A percentile compares a stretch with the other conserved stretches of the same genome.
phyloP scores from a whole-genome alignment of 64 coral and sea anemone genomes.

The Pachyseris speciosa region DNA sequence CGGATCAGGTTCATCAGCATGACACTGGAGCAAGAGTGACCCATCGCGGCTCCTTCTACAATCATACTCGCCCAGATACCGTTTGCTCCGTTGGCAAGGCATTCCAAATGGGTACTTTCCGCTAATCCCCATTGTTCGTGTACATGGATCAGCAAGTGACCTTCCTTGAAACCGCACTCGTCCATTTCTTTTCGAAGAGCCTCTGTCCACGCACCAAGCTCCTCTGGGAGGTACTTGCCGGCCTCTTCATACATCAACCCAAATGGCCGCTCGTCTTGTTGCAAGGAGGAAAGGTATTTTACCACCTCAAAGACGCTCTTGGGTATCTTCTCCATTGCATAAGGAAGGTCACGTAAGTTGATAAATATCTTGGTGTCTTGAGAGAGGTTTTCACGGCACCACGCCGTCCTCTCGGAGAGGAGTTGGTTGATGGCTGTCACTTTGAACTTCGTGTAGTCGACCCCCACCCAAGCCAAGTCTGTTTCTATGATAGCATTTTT shows the following conservation, averaged over 20 bases:
- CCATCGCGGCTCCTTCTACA: conserved; percentile 64
- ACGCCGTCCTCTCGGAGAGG: conserved; percentile 14
- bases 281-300: conserved; percentile 35
- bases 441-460: conserved; percentile 35
- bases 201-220: conserved; percentile 66
- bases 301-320: conserved; percentile 35
- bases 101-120: conserved; percentile 55
- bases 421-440: neutral
- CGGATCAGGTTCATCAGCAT: conserved; percentile 84
- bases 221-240: conserved; percentile 59
- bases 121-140: conserved; percentile 70
- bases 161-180: conserved; percentile 52
- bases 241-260: conserved; percentile 29
- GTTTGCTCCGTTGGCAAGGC: conserved; percentile 70
- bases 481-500: conserved; percentile 52
- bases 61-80: conserved; percentile 77
- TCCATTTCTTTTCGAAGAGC: conserved; percentile 72
- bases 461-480: neutral
- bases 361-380: conserved; percentile 34
- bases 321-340: conserved; percentile 31
- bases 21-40: conserved; percentile 64
- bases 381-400: conserved; percentile 42
- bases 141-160: conserved; percentile 67
- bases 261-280: conserved; percentile 36
- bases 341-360: conserved; percentile 54